Conservation (phyloP, 2,888 invertebrate genomes). For the Conus canariensis region DNA sequence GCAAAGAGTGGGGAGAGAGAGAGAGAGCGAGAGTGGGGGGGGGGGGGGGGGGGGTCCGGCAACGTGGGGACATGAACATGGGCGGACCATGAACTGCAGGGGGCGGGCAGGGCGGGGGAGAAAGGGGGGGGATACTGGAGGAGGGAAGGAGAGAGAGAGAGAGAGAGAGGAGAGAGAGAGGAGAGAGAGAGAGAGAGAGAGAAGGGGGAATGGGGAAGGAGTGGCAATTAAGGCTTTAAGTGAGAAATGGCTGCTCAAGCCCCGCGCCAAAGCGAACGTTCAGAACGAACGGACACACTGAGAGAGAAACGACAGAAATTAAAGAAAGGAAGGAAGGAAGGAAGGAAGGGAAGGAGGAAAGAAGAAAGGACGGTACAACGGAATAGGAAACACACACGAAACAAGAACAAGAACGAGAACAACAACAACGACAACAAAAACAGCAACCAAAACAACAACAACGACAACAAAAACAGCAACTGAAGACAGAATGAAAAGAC, state of each 20-base stretch:
- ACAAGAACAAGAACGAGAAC: no score
- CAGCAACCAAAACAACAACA: no score
- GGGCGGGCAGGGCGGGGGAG: background rate
- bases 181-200: conserved; percentile 9
- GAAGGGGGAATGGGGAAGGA: background rate
- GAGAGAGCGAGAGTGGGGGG: background rate
- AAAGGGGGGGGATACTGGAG: background rate
- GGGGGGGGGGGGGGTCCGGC: background rate
- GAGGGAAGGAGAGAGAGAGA: background rate
- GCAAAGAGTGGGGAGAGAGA: background rate
- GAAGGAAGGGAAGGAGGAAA: background rate
- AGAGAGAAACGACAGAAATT: background rate
- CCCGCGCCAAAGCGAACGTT: no score
- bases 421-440: no score
- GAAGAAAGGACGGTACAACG: background rate
- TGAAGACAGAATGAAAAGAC: no score
- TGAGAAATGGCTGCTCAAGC: no score
- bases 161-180: conserved; percentile 1
- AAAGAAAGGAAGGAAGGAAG: background rate
- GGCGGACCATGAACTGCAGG: no score
- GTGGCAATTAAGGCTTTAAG: no score
- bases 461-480: no score
- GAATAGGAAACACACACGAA: no score
- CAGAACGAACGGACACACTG: no score
- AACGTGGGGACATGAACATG: no score